Conservation (phyloP, 2,888 invertebrate genomes). For the Amphimallon solstitiale region DNA sequence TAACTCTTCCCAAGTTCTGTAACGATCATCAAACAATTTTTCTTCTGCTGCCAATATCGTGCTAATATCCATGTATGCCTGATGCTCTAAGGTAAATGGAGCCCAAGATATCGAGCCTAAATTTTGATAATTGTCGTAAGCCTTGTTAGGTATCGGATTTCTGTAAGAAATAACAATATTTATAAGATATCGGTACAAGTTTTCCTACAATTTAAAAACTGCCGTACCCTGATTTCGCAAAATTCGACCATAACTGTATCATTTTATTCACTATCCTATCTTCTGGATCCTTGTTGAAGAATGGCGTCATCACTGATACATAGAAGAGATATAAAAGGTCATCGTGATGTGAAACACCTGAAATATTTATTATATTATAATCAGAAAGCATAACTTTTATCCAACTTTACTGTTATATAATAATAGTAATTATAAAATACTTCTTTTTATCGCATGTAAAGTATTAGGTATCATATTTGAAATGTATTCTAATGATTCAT, state of each 20-base stretch:
- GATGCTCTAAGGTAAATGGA: conserved; percentile 54
- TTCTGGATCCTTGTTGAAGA: conserved; percentile 60
- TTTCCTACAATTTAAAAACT: neutral
- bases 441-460: too few relatives aligned
- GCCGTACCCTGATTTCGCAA: conserved; percentile 60
- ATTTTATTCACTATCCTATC: conserved; percentile 58
- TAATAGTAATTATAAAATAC: too few relatives aligned
- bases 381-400: too few relatives aligned
- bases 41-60: conserved; percentile 57
- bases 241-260: conserved; percentile 63
- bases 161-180: too few relatives aligned
- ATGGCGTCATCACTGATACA: conserved; percentile 49
- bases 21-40: conserved; percentile 59
- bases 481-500: too few relatives aligned
- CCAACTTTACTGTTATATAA: too few relatives aligned
- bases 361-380: too few relatives aligned
- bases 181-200: neutral
- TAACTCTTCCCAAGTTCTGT: conserved; percentile 60
- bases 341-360: conserved; percentile 63
- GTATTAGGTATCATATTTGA: too few relatives aligned
- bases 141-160: too few relatives aligned
- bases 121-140: conserved; percentile 38
- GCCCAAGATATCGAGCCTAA: conserved; percentile 61
- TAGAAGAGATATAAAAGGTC: conserved; percentile 66
- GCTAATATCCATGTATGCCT: conserved; percentile 62